A percentile compares a stretch with the other conserved stretches of the same genome.
phyloP scores from a whole-genome alignment of 2,888 invertebrate genomes.

The Campaea margaritaria region DNA sequence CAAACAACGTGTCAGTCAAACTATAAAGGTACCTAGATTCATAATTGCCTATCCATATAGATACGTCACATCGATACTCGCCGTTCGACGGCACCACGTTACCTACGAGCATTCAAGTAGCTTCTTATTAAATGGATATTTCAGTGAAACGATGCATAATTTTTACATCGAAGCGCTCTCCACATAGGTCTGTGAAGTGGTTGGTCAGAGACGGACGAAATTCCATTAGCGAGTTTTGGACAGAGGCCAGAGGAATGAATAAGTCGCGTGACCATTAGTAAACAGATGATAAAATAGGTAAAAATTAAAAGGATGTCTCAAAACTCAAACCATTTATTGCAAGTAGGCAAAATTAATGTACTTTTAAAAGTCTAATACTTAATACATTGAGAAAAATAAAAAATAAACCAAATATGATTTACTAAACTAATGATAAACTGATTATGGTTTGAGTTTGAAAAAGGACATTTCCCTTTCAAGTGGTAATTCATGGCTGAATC shows the following conservation, averaged over 20 bases:
- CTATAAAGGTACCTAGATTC: constrained; percentile 19
- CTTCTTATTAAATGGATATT: constrained; percentile 61
- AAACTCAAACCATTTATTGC: too few relatives aligned
- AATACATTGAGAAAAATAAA: too few relatives aligned
- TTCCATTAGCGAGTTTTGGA: constrained; percentile 80
- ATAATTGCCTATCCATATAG: constrained; percentile 29
- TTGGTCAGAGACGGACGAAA: constrained; percentile 73
- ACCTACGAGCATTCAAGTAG: constrained; percentile 36
- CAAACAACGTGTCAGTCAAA: too few relatives aligned
- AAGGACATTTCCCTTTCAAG: too few relatives aligned
- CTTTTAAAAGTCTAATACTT: too few relatives aligned
- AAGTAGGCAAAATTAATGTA: too few relatives aligned
- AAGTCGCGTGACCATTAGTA: constrained; percentile 51
- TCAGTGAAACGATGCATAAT: constrained; percentile 65
- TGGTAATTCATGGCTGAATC: too few relatives aligned
- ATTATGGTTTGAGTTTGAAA: too few relatives aligned
- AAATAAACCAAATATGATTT: too few relatives aligned
- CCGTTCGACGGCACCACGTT: constrained; percentile 39
- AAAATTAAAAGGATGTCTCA: too few relatives aligned
- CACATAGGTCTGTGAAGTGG: constrained; percentile 60
- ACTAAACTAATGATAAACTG: too few relatives aligned
- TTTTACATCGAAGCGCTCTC: constrained; percentile 69
- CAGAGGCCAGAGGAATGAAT: constrained; percentile 62
- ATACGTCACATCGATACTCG: constrained; percentile 43
- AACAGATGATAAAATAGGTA: constrained; percentile 43